Evolutionary conservation across 2,797 vertebrate genomes (phyloP).

Genomic region (Kryptopterus vitreolus): DNA sequence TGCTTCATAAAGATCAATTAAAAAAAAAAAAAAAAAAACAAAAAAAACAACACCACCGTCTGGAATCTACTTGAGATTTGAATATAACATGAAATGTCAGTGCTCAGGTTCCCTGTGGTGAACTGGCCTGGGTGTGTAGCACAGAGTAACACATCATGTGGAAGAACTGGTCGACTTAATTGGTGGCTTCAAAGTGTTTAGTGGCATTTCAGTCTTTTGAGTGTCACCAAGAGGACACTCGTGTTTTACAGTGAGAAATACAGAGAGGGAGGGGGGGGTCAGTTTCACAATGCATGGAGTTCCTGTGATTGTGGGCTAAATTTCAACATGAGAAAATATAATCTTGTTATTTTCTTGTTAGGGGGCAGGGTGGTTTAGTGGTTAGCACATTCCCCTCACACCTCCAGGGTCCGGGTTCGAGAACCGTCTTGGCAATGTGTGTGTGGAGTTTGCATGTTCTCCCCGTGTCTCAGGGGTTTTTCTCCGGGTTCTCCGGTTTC

Average conservation of each 20-base stretch:
- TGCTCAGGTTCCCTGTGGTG: neutral
- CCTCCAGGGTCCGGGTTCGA: too few relatives aligned
- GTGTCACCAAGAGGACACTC: neutral
- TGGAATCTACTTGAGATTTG: neutral
- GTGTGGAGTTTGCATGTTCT: too few relatives aligned
- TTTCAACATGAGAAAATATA: neutral
- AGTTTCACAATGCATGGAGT: neutral
- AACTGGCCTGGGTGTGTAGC: neutral
- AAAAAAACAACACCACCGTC: too few relatives aligned
- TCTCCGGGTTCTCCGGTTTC: too few relatives aligned
- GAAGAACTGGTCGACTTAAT: neutral
- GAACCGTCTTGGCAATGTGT: too few relatives aligned
- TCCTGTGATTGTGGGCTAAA: neutral
- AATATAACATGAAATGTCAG: neutral
- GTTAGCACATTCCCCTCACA: too few relatives aligned
- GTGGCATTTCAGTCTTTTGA: neutral
- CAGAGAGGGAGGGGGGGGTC: neutral
- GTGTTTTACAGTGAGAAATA: neutral
- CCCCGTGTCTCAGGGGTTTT: too few relatives aligned
- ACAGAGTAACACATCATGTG: neutral
- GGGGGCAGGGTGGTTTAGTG: too few relatives aligned
- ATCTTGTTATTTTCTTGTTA: neutral
- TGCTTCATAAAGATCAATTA: neutral
- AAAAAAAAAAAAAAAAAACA: too few relatives aligned
- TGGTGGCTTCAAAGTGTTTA: conserved; percentile 1